These are phyloP conservation scores for Crocuta crocuta DNA, from an alignment of 2,113 vertebrate genomes.

Conservation along the genomic window DNA sequence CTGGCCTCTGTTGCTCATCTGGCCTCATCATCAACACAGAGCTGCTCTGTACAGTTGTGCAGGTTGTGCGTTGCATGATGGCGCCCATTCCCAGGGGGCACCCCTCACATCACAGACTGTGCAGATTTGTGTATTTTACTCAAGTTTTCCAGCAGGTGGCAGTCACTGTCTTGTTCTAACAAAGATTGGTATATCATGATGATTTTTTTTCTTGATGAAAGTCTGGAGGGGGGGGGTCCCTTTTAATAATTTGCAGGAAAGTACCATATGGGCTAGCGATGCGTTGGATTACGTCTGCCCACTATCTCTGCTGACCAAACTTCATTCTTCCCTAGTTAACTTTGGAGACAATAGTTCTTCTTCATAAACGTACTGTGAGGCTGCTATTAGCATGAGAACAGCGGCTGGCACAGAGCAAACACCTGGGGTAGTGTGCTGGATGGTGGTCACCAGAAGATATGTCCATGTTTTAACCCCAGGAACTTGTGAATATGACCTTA, in stretches of 20 bases:
- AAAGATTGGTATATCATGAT: neutral
- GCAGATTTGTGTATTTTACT: neutral
- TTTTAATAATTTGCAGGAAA: neutral
- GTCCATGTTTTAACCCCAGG: no score
- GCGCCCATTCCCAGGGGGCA: neutral
- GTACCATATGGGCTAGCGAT: neutral
- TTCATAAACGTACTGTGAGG: neutral
- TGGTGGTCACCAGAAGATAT: neutral
- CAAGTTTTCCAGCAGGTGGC: constrained; percentile 45
- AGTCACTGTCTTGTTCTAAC: neutral
- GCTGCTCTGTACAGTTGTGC: neutral
- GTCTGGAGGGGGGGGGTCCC: neutral
- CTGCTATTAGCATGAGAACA: neutral
- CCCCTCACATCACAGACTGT: accelerated
- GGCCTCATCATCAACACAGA: neutral
- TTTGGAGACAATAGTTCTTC: neutral
- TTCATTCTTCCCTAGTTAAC: neutral
- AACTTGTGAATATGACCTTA: neutral
- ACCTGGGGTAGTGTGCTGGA: neutral
- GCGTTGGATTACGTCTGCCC: no score
- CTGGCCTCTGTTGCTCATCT: neutral
- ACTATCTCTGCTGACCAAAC: neutral
- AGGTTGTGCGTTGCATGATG: neutral
- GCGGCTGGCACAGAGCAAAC: neutral
- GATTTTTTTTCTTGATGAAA: neutral